phyloP scores from a whole-genome alignment of 2,888 invertebrate genomes.

The Rhaphigaster nebulosa region DNA sequence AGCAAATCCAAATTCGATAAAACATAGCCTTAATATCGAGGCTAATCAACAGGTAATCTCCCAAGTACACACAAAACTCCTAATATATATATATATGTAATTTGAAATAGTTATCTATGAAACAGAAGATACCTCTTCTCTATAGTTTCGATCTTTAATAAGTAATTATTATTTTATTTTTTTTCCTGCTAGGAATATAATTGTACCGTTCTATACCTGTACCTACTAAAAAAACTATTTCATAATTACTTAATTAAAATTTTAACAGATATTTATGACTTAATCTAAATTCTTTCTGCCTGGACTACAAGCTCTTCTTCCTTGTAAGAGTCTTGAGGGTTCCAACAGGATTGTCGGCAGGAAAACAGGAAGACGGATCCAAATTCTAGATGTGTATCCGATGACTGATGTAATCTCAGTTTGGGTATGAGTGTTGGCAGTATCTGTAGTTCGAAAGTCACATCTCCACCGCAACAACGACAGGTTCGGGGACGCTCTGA shows the following conservation, averaged over 20 bases:
- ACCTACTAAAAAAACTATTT: neutral
- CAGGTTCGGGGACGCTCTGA: constrained; percentile 73
- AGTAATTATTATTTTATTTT: neutral
- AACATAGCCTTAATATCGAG: neutral
- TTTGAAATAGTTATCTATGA: constrained; percentile 1
- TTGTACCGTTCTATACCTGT: neutral
- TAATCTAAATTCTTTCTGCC: constrained; percentile 72
- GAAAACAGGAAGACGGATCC: constrained; percentile 89
- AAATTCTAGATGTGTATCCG: constrained; percentile 78
- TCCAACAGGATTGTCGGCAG: constrained; percentile 89
- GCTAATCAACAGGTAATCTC: neutral
- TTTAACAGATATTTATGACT: neutral
- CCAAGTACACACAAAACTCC: neutral
- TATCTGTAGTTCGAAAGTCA: constrained; percentile 86
- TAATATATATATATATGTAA: constrained; percentile 1
- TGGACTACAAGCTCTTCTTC: constrained; percentile 75
- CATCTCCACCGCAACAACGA: constrained; percentile 78
- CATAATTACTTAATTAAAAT: constrained; percentile 10
- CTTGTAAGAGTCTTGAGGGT: constrained; percentile 76
- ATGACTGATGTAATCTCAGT: constrained; percentile 71
- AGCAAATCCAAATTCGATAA: neutral
- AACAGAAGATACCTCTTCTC: neutral
- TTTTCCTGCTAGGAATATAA: neutral
- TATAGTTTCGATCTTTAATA: neutral
- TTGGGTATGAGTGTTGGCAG: constrained; percentile 84